Evolutionary conservation across 92 coral and sea anemone genomes (phyloP).

Genomic region (Meandrina meandrites): DNA sequence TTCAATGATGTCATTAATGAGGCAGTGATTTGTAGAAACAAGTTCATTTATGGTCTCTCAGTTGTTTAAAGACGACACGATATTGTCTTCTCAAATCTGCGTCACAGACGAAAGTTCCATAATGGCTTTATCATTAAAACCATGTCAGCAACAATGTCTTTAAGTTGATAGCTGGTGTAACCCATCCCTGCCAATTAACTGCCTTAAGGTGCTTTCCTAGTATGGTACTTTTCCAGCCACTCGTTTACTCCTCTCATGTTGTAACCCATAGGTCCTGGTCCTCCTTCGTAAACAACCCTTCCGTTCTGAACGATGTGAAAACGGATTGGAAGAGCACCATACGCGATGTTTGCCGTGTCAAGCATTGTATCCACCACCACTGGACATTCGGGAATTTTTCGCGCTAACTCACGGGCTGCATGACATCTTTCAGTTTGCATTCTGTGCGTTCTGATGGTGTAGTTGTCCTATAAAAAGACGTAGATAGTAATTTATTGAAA

Average conservation of each 20-base stretch:
- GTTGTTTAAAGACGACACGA: not conserved
- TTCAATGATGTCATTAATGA: not conserved
- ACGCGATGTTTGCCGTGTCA: constrained; percentile 86
- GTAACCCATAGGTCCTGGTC: constrained; percentile 94
- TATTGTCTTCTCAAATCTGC: not conserved
- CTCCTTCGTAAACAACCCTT: constrained; percentile 83
- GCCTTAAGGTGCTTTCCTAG: not conserved
- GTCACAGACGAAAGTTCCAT: not conserved
- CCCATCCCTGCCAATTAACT: not conserved
- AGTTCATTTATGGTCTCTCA: not conserved
- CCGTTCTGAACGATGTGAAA: constrained; percentile 72
- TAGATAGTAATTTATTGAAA: too few species aligned
- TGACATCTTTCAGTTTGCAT: constrained; percentile 71
- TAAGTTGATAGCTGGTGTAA: not conserved
- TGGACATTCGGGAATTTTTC: constrained; percentile 70
- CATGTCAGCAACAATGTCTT: not conserved
- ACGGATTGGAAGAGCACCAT: constrained; percentile 91
- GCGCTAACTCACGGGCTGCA: constrained; percentile 68
- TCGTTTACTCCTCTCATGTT: constrained; percentile 63
- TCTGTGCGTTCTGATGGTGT: constrained; percentile 75
- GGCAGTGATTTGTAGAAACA: not conserved
- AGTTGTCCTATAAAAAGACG: constrained; percentile 69
- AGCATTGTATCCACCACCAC: constrained; percentile 92
- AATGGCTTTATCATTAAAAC: not conserved
- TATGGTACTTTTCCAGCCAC: constrained; percentile 60